phyloP scores from a whole-genome alignment of 1,140 invertebrate genomes.

The Theocolax elegans region DNA sequence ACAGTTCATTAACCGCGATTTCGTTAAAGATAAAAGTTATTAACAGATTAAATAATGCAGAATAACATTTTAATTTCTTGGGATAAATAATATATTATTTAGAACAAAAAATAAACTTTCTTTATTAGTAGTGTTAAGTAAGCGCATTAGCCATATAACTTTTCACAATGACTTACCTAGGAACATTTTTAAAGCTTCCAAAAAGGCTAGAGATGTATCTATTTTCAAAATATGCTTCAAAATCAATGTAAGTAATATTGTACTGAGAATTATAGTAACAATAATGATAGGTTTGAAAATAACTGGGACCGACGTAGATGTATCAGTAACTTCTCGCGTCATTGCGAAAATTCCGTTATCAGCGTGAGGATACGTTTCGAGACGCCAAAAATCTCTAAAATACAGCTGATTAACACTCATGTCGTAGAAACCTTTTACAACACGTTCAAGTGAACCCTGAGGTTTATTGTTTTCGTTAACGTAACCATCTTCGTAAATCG shows the following conservation, averaged over 20 bases:
- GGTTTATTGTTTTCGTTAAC: not conserved
- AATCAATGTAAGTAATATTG: no score
- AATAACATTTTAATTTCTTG: no score
- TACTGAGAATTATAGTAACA: not conserved
- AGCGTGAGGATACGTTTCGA: conserved; percentile 11
- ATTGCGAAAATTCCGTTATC: not conserved
- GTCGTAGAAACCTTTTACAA: not conserved
- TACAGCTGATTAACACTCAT: not conserved
- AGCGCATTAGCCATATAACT: no score
- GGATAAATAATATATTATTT: no score
- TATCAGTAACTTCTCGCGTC: not conserved
- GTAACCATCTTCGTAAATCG: not conserved
- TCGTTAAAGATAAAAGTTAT: no score
- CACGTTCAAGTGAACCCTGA: not conserved
- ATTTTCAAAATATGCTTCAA: no score
- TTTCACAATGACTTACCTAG: not conserved
- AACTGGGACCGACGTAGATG: no score
- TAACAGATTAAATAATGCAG: no score
- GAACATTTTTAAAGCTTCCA: not conserved
- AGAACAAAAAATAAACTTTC: no score
- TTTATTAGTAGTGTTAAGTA: no score
- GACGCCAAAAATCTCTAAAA: not conserved
- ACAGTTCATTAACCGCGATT: no score
- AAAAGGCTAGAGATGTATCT: no score
- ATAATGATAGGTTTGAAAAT: not conserved